phyloP scores from a whole-genome alignment of 2,113 vertebrate species.

The Rhabdomys dilectus region DNA sequence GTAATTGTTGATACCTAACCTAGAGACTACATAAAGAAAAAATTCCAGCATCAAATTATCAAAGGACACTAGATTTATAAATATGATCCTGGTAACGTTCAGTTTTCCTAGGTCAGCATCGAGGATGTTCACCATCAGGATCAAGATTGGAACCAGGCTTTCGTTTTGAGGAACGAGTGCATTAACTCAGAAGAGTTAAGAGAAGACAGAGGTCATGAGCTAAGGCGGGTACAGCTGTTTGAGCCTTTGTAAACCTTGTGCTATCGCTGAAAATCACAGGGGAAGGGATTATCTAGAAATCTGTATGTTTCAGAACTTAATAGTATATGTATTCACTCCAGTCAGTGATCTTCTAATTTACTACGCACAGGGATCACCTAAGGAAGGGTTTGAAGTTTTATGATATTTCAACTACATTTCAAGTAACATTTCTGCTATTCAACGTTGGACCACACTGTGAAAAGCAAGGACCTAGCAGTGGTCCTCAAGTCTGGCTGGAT shows the following conservation, averaged over 20 bases:
- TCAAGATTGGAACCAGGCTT: background rate
- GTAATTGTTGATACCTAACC: background rate
- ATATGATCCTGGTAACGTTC: background rate
- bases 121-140: background rate
- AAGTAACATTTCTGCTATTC: background rate
- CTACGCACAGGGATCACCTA: background rate
- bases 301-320: background rate
- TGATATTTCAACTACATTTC: background rate
- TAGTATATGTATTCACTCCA: background rate
- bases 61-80: background rate
- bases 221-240: background rate
- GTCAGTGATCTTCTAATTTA: slow-evolving; percentile 7
- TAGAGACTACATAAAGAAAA: slow-evolving; percentile 5
- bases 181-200: background rate
- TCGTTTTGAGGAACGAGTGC: background rate
- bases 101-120: background rate
- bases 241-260: background rate
- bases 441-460: background rate
- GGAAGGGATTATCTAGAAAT: slow-evolving; percentile 31
- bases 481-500: background rate
- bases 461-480: background rate
- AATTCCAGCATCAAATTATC: background rate
- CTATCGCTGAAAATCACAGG: background rate
- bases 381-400: background rate
- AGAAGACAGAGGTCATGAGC: background rate